Percentiles rank a stretch among this genome's conserved stretches.
Evolutionary conservation across 2,888 invertebrate genomes (phyloP).

Genomic region (Bursaphelenchus okinawaensis): DNA sequence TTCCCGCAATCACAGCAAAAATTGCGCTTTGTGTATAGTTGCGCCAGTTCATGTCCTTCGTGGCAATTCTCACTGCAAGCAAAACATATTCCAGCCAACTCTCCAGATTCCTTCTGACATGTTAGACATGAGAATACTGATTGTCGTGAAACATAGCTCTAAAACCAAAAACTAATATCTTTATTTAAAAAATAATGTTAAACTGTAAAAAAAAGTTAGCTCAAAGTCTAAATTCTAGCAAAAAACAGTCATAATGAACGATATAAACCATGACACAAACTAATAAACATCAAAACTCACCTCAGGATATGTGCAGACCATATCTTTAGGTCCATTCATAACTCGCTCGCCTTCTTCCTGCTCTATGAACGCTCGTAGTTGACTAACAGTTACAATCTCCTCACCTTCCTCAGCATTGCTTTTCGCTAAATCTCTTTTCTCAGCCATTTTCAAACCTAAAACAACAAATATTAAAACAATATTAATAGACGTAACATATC

Average conservation of each 20-base stretch:
- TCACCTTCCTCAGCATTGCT: neutral
- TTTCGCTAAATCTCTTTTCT: too few relatives aligned
- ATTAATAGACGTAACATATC: neutral
- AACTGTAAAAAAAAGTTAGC: slow-evolving; percentile 11
- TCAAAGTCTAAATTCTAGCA: neutral
- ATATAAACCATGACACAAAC: too few relatives aligned
- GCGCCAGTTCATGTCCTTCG: slow-evolving; percentile 86
- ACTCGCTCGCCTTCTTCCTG: slow-evolving; percentile 16
- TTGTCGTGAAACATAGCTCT: slow-evolving; percentile 87
- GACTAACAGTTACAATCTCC: neutral
- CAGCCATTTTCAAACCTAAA: neutral
- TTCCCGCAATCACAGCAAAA: slow-evolving; percentile 73
- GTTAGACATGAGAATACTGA: slow-evolving; percentile 89
- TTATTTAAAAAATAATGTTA: slow-evolving; percentile 17
- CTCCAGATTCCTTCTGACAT: slow-evolving; percentile 63
- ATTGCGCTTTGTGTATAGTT: slow-evolving; percentile 84
- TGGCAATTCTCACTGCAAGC: slow-evolving; percentile 88
- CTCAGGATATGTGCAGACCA: slow-evolving; percentile 50
- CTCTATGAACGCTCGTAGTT: slow-evolving; percentile 5
- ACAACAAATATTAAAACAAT: neutral
- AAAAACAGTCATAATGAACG: too few relatives aligned
- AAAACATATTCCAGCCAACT: slow-evolving; percentile 47
- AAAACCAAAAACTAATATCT: slow-evolving; percentile 14
- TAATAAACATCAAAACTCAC: slow-evolving; percentile 24
- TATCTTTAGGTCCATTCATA: slow-evolving; percentile 15